phyloP scores from a whole-genome alignment of 2,888 invertebrate genomes.

The Meghimatium bilineatum region DNA sequence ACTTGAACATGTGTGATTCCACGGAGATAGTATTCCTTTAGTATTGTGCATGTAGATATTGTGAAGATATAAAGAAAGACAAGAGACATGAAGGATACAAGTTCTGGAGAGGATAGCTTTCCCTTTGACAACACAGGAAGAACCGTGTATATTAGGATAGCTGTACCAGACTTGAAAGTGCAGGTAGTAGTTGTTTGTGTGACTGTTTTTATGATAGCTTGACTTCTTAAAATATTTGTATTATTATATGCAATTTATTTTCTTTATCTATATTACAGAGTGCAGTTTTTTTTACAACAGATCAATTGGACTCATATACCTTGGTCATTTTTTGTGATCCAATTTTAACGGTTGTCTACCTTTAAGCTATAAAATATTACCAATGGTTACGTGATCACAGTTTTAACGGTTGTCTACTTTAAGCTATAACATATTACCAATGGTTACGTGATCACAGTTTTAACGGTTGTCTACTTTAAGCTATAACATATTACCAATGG shows the following conservation, averaged over 20 bases:
- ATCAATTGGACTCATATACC: no score
- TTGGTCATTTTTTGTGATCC: no score
- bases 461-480: no score
- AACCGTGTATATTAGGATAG: slow-evolving; percentile 74
- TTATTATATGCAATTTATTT: neutral
- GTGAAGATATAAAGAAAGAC: neutral
- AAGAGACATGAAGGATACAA: slow-evolving; percentile 46
- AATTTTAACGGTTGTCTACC: no score
- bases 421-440: no score
- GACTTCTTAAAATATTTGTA: neutral
- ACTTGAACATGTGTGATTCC: neutral
- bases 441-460: no score
- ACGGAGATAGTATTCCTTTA: neutral
- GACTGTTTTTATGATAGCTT: neutral
- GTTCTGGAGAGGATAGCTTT: slow-evolving; percentile 14
- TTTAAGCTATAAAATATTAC: no score
- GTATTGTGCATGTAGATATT: neutral
- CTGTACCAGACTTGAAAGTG: slow-evolving; percentile 74
- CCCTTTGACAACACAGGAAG: slow-evolving; percentile 63
- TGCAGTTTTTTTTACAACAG: no score
- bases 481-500: no score
- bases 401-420: no score
- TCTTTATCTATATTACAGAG: neutral
- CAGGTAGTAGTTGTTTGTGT: slow-evolving; percentile 62
- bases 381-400: no score